These are phyloP conservation scores for Strix aluco DNA, from an alignment of 2,113 vertebrate genomes.

Conservation along the genomic window DNA sequence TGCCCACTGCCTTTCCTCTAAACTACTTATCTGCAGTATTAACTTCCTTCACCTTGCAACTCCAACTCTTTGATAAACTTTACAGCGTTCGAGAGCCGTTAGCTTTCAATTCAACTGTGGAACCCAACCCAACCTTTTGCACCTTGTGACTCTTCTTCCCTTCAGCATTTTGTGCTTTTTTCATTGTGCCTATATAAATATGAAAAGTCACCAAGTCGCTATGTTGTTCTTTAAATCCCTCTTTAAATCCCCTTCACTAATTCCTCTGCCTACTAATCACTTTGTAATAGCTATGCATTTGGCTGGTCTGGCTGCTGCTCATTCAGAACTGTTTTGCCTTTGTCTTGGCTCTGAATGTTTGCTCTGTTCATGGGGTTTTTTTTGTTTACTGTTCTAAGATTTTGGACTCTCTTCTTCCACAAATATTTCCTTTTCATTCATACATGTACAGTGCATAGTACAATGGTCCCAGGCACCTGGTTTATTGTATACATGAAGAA, in stretches of 20 bases:
- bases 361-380: background rate
- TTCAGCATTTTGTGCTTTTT: background rate
- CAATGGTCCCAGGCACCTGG: background rate
- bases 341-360: background rate
- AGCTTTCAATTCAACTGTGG: accelerated
- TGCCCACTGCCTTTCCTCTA: background rate
- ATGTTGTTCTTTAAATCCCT: background rate
- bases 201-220: background rate
- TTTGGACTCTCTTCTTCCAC: background rate
- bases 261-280: background rate
- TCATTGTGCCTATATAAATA: background rate
- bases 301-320: background rate
- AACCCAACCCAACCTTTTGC: background rate
- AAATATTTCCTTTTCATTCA: background rate
- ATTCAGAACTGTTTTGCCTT: background rate
- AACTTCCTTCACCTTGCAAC: background rate
- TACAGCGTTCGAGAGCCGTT: background rate
- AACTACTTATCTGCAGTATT: background rate
- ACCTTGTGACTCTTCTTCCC: background rate
- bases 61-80: background rate
- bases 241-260: background rate
- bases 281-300: background rate
- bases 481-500: background rate
- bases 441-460: background rate
- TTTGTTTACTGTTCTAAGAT: background rate